A percentile compares a stretch with the other conserved stretches of the same genome.
These are phyloP conservation scores for Branchinecta lynchi DNA, from an alignment of 1,140 invertebrate genomes.

Conservation along the genomic window DNA sequence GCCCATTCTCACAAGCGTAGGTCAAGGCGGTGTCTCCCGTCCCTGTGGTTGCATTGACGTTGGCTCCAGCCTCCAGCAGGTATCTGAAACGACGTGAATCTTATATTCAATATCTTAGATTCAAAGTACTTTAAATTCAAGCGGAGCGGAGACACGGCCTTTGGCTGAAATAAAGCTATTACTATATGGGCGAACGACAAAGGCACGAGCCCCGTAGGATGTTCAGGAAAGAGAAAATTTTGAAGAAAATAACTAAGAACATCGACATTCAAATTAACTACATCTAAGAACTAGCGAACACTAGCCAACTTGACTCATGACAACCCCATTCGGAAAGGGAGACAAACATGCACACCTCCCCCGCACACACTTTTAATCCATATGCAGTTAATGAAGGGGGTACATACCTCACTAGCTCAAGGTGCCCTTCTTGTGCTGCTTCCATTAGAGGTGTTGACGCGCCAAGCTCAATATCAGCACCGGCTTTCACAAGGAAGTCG, in stretches of 20 bases:
- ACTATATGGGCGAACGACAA: neutral
- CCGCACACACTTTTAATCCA: too few relatives aligned
- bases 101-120: neutral
- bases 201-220: neutral
- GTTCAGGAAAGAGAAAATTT: too few relatives aligned
- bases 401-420: constrained; percentile 64
- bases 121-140: too few relatives aligned
- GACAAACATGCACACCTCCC: too few relatives aligned
- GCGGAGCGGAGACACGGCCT: too few relatives aligned
- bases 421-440: constrained; percentile 77
- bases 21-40: constrained; percentile 93
- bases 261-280: too few relatives aligned
- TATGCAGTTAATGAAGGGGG: too few relatives aligned
- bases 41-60: constrained; percentile 82
- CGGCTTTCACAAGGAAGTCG: constrained; percentile 85
- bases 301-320: too few relatives aligned
- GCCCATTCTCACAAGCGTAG: constrained; percentile 90
- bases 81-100: constrained; percentile 34
- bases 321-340: too few relatives aligned
- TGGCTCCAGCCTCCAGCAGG: constrained; percentile 63
- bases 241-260: too few relatives aligned
- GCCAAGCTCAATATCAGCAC: constrained; percentile 86
- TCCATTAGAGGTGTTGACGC: constrained; percentile 97
- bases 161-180: too few relatives aligned
- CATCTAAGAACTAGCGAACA: too few relatives aligned